phyloP scores from a whole-genome alignment of 2,113 vertebrate species.

The Pseudorhombus dupliciocellatus region DNA sequence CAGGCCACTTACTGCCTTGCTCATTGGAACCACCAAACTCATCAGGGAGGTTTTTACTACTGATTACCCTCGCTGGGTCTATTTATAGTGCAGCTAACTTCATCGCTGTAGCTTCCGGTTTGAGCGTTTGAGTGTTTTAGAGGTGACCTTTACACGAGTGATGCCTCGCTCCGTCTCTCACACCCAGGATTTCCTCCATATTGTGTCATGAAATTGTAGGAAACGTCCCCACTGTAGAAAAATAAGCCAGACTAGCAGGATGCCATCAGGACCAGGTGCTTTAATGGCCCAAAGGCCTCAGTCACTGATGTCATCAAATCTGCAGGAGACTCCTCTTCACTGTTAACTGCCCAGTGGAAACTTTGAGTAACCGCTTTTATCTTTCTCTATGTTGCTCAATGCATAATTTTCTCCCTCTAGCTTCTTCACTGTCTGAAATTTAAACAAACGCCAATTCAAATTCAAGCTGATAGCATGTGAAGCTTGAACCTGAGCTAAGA shows the following conservation, averaged over 20 bases:
- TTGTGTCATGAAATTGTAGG: constrained; percentile 49
- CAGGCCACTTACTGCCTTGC: constrained; percentile 17
- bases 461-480: not conserved
- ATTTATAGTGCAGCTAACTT: constrained; percentile 44
- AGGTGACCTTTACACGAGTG: constrained; percentile 29
- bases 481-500: not conserved
- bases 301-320: constrained; percentile 44
- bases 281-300: constrained; percentile 36
- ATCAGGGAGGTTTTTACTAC: constrained; percentile 41
- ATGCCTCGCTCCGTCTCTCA: constrained; percentile 29
- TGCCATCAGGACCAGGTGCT: not conserved
- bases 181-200: constrained; percentile 56
- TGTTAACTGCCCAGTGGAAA: constrained; percentile 16
- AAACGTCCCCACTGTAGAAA: constrained; percentile 22
- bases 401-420: constrained; percentile 8
- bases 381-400: not conserved
- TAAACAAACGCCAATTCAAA: not conserved
- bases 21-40: constrained; percentile 17
- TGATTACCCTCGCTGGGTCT: constrained; percentile 36
- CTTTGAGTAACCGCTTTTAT: not conserved
- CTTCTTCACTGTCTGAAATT: not conserved
- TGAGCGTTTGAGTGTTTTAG: constrained; percentile 8
- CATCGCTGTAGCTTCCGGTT: constrained; percentile 12
- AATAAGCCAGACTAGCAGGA: constrained; percentile 22
- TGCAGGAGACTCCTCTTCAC: constrained; percentile 2